Conservation (phyloP, 2,888 invertebrate species). For the Mythimna vitellina region DNA sequence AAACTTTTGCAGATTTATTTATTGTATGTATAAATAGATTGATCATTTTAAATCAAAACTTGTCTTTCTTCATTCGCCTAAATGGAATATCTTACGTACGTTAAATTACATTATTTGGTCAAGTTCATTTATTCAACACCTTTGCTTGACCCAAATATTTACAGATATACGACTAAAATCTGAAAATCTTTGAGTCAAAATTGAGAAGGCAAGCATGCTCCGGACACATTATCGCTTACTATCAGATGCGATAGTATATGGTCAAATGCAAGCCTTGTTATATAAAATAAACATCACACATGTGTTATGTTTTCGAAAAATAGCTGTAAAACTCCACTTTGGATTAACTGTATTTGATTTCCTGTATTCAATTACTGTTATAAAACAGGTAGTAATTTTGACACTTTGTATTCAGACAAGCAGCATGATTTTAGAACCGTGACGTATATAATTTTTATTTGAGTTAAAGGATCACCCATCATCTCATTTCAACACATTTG, state of each 20-base stretch:
- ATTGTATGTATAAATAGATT: neutral
- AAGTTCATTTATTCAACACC: neutral
- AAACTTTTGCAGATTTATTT: too few relatives aligned
- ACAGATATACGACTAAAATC: neutral
- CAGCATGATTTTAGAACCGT: slow-evolving; percentile 1
- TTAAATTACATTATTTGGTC: neutral
- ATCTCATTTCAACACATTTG: neutral
- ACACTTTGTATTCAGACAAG: neutral
- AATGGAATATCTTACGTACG: neutral
- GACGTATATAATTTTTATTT: neutral
- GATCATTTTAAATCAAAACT: neutral
- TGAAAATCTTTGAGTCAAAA: neutral
- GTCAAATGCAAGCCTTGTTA: neutral
- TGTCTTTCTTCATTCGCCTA: neutral
- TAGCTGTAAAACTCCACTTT: neutral
- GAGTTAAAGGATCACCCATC: neutral
- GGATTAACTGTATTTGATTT: neutral
- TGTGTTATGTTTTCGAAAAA: neutral
- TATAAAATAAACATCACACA: neutral
- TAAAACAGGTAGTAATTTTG: neutral
- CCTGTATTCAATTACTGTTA: neutral
- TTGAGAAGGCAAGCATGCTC: neutral
- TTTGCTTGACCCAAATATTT: neutral
- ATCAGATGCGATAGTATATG: neutral
- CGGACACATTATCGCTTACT: neutral